Evolutionary conservation across 2,888 invertebrate genomes (phyloP).

Genomic region (Cataglyphis rosenhaueri): DNA sequence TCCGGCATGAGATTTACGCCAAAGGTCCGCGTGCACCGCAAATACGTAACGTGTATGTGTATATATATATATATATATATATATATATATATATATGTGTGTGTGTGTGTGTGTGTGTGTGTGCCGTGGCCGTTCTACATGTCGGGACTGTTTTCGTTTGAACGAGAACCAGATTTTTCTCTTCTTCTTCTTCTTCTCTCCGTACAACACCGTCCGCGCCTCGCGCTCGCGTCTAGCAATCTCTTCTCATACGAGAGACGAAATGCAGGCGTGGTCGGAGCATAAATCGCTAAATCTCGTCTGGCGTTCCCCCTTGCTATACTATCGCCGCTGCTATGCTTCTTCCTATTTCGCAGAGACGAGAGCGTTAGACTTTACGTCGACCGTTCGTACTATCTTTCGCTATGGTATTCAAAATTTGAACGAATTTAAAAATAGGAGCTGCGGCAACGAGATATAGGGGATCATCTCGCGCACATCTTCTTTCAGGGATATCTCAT

Average conservation of each 20-base stretch:
- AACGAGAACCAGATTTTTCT: constrained; percentile 53
- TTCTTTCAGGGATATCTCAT: constrained; percentile 21
- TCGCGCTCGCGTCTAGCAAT: constrained; percentile 64
- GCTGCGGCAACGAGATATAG: neutral
- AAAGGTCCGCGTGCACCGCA: constrained; percentile 71
- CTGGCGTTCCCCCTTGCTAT: constrained; percentile 38
- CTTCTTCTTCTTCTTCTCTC: constrained; percentile 51
- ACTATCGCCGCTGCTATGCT: constrained; percentile 1
- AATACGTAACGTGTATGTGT: constrained; percentile 61
- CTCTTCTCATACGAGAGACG: constrained; percentile 66
- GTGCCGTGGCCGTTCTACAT: constrained; percentile 49
- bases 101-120: neutral
- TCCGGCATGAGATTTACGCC: constrained; percentile 74
- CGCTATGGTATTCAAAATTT: constrained; percentile 21
- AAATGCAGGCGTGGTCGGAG: constrained; percentile 71
- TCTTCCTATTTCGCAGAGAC: constrained; percentile 16
- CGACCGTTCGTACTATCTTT: constrained; percentile 9
- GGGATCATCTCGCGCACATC: constrained; percentile 1
- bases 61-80: neutral
- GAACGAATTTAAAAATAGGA: constrained; percentile 14
- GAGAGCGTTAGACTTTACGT: constrained; percentile 27
- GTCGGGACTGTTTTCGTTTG: constrained; percentile 61
- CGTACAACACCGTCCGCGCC: constrained; percentile 24
- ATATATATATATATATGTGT: constrained; percentile 30
- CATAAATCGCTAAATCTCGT: constrained; percentile 73